Evolutionary conservation across 2,888 invertebrate genomes (phyloP), one percentile per base, ranked within the genome.

Genomic region (Lasioglossum vierecki): DNA sequence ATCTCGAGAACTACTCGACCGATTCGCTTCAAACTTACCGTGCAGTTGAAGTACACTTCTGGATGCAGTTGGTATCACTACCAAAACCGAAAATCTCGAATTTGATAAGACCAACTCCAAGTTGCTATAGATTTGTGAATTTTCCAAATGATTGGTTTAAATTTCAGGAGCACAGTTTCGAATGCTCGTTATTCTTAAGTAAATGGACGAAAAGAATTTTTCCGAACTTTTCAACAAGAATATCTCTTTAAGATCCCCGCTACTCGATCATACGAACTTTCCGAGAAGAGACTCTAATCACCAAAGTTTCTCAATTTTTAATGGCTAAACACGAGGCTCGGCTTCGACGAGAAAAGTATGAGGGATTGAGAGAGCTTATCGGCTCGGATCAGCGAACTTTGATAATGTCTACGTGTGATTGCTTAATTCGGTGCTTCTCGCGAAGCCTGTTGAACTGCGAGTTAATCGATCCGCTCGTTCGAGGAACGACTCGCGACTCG

Each of bases 381-480:
- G 30, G n/a, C 68, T 13, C 18, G 60, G 63, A 76, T 76, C 75
- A 30, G 44, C 44, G 57, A 63, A 76, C 41, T 46, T 76, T 22
- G 46, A 76, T 76, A 76, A 74, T 41, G 74, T 66, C 63, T 66
- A 30, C 46, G 76, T 44, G 74, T 15, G 57, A 74, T 57, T 60
- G 41, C 57, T 74, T 57, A 74, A 74, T 57, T 74, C 74, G n/a
- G 13, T 71, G 70, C 22, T 44, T 70, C 70, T 70, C 70, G 11
- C n/a, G 26, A 1, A 44, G 13, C 11, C 39, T 0, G 44, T 2
- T 26, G 0, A 2, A 41, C 39, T 18, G 26, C 57, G 39, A 18
- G 57, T 41, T 39, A 74, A 74, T 74, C 57, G 74, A 71, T 71
- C n/a, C 39, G 35, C 18, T 15, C 6, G 3, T 30, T 18, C 66